These are phyloP conservation scores for Xestia rhomboidea DNA, from an alignment of 2,888 invertebrate genomes.

Conservation along the genomic window DNA sequence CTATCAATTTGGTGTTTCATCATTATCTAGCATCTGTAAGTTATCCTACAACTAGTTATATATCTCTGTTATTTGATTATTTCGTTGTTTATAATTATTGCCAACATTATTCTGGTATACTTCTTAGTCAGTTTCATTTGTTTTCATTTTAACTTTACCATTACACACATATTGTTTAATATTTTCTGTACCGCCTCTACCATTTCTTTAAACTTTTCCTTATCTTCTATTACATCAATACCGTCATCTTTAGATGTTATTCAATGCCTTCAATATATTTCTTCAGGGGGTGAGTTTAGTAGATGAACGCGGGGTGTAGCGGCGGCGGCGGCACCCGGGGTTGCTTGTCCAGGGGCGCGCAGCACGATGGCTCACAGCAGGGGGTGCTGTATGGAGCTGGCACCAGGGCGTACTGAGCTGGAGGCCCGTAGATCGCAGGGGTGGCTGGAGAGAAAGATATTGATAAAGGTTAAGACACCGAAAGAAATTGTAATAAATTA, in stretches of 20 bases:
- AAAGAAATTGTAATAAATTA: background rate
- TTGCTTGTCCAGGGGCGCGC: constrained; percentile 85
- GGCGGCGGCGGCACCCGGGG: constrained; percentile 85
- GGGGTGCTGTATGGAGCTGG: constrained; percentile 85
- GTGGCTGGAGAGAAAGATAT: constrained; percentile 73
- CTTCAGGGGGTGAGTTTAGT: constrained; percentile 71
- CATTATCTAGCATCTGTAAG: constrained; percentile 16
- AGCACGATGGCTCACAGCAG: constrained; percentile 87
- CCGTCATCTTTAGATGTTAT: constrained; percentile 19
- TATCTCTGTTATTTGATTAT: constrained; percentile 17
- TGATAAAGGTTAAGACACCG: background rate
- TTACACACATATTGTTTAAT: background rate
- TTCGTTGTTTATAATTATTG: constrained; percentile 43
- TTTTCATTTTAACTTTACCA: background rate
- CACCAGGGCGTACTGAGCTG: constrained; percentile 84
- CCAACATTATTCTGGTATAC: constrained; percentile 22
- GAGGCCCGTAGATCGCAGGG: constrained; percentile 84
- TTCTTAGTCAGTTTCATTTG: background rate
- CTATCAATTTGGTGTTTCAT: constrained; percentile 16
- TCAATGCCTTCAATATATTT: constrained; percentile 65
- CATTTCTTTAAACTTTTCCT: background rate
- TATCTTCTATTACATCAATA: background rate
- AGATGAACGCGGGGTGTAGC: constrained; percentile 88
- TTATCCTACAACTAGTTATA: constrained; percentile 1
- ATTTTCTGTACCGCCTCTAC: background rate